Conservation (phyloP, 2,888 invertebrate genomes). For the Aleiodes testaceus region DNA sequence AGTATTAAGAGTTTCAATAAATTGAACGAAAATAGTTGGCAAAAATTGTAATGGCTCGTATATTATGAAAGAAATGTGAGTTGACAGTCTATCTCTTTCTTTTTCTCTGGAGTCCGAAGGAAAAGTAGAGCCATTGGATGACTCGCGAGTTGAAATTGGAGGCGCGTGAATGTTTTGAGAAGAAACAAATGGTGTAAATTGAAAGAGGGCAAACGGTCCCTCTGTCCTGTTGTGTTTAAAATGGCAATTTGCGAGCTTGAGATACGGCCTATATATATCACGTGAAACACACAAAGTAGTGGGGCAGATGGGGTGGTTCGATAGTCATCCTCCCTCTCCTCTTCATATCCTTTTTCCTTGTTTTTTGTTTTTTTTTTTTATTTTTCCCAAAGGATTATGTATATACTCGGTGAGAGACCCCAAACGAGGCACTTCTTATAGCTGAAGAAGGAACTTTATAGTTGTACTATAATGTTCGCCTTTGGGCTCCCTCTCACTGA, state of each 20-base stretch:
- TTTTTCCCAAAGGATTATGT: conserved; percentile 18
- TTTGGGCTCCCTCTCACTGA: conserved; percentile 36
- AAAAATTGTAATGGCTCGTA: no score
- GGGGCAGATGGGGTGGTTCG: conserved; percentile 58
- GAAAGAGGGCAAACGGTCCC: conserved; percentile 66
- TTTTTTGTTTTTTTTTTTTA: not conserved
- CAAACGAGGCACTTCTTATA: conserved; percentile 42
- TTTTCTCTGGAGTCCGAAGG: conserved; percentile 20
- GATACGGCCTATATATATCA: conserved; percentile 72
- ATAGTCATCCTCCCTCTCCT: conserved; percentile 58
- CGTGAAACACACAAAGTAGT: conserved; percentile 56
- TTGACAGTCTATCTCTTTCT: not conserved
- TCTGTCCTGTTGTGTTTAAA: conserved; percentile 71
- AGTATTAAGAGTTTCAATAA: no score
- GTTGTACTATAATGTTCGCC: conserved; percentile 6
- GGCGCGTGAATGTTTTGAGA: conserved; percentile 51
- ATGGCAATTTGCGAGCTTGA: conserved; percentile 72
- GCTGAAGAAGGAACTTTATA: not conserved
- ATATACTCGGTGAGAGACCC: conserved; percentile 38
- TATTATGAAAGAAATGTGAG: not conserved
- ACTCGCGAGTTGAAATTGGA: conserved; percentile 56
- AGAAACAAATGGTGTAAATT: conserved; percentile 68
- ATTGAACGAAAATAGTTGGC: no score
- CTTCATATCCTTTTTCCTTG: not conserved
- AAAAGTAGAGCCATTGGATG: conserved; percentile 40